Percentiles rank a stretch among this genome's conserved stretches.
Conservation (phyloP, 37 sponge, comb jelly and placozoan species). For the Bolinopsis microptera region DNA sequence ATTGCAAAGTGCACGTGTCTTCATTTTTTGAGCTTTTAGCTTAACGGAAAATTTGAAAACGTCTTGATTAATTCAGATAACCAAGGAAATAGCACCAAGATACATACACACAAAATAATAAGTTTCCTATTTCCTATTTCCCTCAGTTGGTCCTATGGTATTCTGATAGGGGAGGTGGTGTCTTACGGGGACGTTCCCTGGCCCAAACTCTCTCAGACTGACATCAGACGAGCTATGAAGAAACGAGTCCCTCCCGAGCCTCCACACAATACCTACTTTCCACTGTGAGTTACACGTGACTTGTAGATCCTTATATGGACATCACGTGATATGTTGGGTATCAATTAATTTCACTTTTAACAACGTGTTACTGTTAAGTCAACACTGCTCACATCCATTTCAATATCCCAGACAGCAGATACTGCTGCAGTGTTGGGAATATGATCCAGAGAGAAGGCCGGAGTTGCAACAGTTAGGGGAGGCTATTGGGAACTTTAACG, state of each 20-base stretch:
- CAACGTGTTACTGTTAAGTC: too few relatives aligned
- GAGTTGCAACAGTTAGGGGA: background rate
- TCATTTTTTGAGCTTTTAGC: too few relatives aligned
- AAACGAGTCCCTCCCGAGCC: background rate
- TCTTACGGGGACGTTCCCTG: constrained; percentile 54
- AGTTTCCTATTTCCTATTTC: too few relatives aligned
- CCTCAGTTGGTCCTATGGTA: constrained; percentile 5
- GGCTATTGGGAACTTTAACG: constrained; percentile 14
- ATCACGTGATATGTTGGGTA: too few relatives aligned
- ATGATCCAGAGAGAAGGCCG: background rate
- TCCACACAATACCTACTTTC: constrained; percentile 7
- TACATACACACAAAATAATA: too few relatives aligned
- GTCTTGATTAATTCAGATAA: too few relatives aligned
- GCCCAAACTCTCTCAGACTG: constrained; percentile 17
- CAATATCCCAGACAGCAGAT: constrained; percentile 6
- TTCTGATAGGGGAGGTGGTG: constrained; percentile 40
- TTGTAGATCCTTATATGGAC: too few relatives aligned
- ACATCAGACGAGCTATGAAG: constrained; percentile 41
- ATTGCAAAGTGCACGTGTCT: too few relatives aligned
- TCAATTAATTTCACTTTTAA: too few relatives aligned
- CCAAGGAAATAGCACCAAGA: too few relatives aligned
- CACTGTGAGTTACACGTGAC: constrained; percentile 26
- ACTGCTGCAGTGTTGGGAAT: constrained; percentile 23
- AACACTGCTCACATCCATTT: too few relatives aligned
- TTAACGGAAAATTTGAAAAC: too few relatives aligned